A percentile compares a stretch with the other conserved stretches of the same genome.
These are phyloP conservation scores for Gopherus evgoodei DNA, from an alignment of 2,113 vertebrate genomes.

Conservation along the genomic window DNA sequence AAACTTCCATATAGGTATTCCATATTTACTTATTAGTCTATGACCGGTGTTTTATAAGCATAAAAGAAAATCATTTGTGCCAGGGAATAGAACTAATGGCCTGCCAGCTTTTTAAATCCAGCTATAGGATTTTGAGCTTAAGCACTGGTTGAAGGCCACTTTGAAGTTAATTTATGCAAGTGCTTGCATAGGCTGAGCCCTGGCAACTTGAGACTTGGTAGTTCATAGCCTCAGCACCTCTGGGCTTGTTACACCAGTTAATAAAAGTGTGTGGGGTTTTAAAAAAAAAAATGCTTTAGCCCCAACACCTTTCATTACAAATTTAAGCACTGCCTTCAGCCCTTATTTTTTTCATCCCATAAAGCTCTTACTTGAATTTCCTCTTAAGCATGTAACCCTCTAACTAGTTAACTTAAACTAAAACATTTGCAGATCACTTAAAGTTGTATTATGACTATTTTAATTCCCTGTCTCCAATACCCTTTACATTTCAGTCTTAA, in stretches of 20 bases:
- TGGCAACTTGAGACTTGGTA: no score
- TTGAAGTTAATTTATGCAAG: no score
- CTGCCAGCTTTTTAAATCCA: neutral
- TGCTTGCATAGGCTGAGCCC: no score
- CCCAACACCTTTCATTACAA: no score
- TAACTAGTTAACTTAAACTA: neutral
- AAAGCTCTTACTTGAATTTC: neutral
- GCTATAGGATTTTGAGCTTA: neutral
- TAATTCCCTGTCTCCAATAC: neutral
- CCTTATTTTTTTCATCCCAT: neutral
- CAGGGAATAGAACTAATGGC: neutral
- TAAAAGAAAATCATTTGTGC: neutral
- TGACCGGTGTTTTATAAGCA: neutral
- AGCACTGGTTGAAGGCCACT: no score
- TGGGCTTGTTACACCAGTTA: no score
- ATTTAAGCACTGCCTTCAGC: neutral
- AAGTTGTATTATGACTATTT: neutral
- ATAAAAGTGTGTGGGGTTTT: no score
- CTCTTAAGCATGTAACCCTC: neutral
- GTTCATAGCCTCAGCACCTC: no score
- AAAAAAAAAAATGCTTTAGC: no score
- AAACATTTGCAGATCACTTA: neutral
- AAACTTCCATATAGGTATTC: neutral
- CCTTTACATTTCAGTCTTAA: conserved; percentile 25
- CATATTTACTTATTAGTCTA: neutral